These are phyloP conservation scores for Turritopsis dohrnii DNA, from an alignment of 30 jellyfish, hydroid and myxozoan species.

Conservation along the genomic window DNA sequence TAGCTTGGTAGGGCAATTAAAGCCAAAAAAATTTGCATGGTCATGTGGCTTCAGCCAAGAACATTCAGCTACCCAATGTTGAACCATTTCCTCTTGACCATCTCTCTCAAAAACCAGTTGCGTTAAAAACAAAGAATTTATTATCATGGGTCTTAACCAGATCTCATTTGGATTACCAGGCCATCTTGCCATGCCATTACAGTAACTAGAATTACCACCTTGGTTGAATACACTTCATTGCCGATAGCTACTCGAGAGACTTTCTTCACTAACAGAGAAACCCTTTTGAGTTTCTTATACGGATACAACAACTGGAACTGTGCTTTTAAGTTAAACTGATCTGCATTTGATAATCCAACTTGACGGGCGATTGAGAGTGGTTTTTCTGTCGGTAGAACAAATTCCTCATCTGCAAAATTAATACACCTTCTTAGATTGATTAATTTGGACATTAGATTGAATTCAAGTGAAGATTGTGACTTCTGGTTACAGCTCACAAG, in stretches of 20 bases:
- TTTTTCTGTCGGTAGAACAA: background rate
- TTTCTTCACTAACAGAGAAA: background rate
- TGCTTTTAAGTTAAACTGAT: background rate
- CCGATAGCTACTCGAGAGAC: background rate
- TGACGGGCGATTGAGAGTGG: constrained; percentile 12
- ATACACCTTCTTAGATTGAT: background rate
- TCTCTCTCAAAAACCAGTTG: background rate
- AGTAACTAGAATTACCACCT: background rate
- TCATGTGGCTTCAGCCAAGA: constrained; percentile 6
- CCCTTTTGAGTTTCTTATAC: background rate
- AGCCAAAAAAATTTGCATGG: background rate
- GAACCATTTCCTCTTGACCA: background rate
- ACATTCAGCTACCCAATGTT: background rate
- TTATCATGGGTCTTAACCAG: background rate
- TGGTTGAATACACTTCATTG: background rate
- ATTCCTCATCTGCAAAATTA: background rate
- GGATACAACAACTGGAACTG: background rate
- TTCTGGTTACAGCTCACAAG: background rate
- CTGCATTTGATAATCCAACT: background rate
- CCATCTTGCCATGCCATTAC: background rate
- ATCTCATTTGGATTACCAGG: background rate
- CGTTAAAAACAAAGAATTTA: background rate
- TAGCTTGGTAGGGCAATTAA: background rate
- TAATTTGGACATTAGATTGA: background rate
- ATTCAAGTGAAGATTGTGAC: background rate